Percentiles rank a stretch among this genome's conserved stretches.
phyloP scores from a whole-genome alignment of 2,113 vertebrate species.

The Amphiprion percula region DNA sequence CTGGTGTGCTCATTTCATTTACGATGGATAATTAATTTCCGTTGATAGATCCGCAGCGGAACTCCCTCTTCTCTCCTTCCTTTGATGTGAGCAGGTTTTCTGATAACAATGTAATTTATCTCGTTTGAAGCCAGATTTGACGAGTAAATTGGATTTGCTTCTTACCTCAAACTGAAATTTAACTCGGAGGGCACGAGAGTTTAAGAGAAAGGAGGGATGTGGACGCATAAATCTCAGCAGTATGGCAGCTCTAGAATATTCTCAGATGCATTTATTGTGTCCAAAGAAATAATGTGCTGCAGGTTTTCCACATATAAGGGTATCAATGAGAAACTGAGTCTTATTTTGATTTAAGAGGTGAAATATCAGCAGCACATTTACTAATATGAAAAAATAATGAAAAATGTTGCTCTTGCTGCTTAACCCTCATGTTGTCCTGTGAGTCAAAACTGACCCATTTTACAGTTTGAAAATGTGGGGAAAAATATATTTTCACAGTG shows the following conservation, averaged over 20 bases:
- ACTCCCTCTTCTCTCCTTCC: slow-evolving; percentile 58
- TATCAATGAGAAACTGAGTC: not conserved
- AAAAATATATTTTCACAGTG: too few species aligned
- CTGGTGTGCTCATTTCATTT: slow-evolving; percentile 76
- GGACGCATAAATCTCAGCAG: not conserved
- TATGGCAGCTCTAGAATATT: not conserved
- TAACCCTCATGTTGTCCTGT: not conserved
- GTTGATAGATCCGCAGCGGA: slow-evolving; percentile 70
- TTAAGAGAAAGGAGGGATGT: not conserved
- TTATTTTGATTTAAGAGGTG: not conserved
- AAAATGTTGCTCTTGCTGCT: not conserved
- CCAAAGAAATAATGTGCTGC: not conserved
- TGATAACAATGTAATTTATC: slow-evolving; percentile 74
- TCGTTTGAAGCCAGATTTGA: slow-evolving; percentile 62
- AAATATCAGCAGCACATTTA: not conserved
- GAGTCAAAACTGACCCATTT: too few species aligned
- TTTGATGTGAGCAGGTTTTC: slow-evolving; percentile 74
- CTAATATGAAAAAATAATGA: too few species aligned
- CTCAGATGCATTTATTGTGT: slow-evolving; percentile 13
- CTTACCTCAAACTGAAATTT: slow-evolving; percentile 53
- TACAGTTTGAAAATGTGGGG: too few species aligned
- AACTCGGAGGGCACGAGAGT: slow-evolving; percentile 27
- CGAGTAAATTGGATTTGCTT: slow-evolving; percentile 70
- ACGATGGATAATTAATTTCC: slow-evolving; percentile 79
- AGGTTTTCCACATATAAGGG: not conserved